Percentiles rank a stretch among this genome's conserved stretches.
These are phyloP conservation scores for Globia sparganii DNA, from an alignment of 2,888 invertebrate genomes.

Conservation along the genomic window DNA sequence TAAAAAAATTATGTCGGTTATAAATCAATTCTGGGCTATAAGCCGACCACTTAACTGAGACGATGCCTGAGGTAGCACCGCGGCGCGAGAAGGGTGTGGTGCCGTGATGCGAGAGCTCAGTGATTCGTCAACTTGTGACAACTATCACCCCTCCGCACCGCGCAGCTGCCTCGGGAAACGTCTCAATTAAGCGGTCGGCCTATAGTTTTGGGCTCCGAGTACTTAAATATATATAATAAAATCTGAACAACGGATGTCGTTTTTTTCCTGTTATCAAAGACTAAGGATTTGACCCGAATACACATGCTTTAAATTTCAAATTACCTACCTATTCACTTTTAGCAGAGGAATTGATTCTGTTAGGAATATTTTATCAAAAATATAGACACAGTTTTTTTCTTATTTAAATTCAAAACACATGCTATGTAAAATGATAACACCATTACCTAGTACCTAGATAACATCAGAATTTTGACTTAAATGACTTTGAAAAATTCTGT, in stretches of 20 bases:
- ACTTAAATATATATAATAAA: not conserved
- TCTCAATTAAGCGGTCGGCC: too few species aligned
- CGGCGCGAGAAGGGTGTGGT: too few species aligned
- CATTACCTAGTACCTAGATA: not conserved
- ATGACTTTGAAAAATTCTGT: not conserved
- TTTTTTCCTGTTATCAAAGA: conserved; percentile 22
- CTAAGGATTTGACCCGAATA: conserved; percentile 36
- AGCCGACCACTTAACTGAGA: too few species aligned
- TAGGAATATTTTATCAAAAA: conserved; percentile 28
- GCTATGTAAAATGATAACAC: not conserved
- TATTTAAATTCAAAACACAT: conserved; percentile 1
- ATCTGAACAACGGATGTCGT: conserved; percentile 5
- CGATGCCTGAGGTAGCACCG: too few species aligned
- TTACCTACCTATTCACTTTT: conserved; percentile 16
- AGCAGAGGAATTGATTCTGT: conserved; percentile 26
- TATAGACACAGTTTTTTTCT: conserved; percentile 9
- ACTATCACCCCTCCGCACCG: too few species aligned
- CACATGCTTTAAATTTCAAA: conserved; percentile 42
- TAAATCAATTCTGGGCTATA: too few species aligned
- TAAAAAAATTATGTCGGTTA: not conserved
- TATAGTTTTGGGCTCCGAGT: not conserved
- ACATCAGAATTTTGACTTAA: not conserved
- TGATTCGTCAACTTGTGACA: too few species aligned
- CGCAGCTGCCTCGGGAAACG: too few species aligned
- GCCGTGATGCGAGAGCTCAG: too few species aligned